Evolutionary conservation across 2,113 vertebrate species (phyloP).

Genomic region (Scomber colias): DNA sequence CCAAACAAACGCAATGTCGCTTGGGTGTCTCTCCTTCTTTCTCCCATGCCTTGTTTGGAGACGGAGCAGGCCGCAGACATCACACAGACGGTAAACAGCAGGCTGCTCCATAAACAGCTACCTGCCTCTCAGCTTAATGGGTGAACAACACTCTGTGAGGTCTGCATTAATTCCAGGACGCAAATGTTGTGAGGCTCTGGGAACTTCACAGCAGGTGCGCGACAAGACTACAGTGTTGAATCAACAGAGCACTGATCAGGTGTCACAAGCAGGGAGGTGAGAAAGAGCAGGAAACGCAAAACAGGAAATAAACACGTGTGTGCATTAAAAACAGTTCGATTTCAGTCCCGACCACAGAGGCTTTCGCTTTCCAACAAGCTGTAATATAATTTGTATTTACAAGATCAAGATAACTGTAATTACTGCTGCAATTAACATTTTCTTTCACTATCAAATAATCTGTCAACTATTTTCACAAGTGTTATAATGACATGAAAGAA

Average conservation of each 20-base stretch:
- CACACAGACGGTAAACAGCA: conserved; percentile 75
- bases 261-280: not conserved
- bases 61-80: conserved; percentile 54
- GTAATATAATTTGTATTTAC: not conserved
- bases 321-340: not conserved
- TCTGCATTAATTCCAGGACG: conserved; percentile 50
- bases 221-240: conserved; percentile 6
- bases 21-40: conserved; percentile 28
- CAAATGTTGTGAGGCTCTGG: conserved; percentile 39
- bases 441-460: too few species aligned
- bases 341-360: not conserved
- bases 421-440: too few species aligned
- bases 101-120: conserved; percentile 69
- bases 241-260: not conserved
- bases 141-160: conserved; percentile 56
- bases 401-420: too few species aligned
- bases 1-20: conserved; percentile 66
- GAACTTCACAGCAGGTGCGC: conserved; percentile 38
- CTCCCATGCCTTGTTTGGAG: conserved; percentile 73
- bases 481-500: too few species aligned
- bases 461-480: too few species aligned
- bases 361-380: too few species aligned
- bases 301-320: not conserved
- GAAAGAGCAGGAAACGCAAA: not conserved
- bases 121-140: conserved; percentile 48